A percentile compares a stretch with the other conserved stretches of the same genome.
phyloP scores from a whole-genome alignment of 2,888 invertebrate species.

The Drosophila prolongata region DNA sequence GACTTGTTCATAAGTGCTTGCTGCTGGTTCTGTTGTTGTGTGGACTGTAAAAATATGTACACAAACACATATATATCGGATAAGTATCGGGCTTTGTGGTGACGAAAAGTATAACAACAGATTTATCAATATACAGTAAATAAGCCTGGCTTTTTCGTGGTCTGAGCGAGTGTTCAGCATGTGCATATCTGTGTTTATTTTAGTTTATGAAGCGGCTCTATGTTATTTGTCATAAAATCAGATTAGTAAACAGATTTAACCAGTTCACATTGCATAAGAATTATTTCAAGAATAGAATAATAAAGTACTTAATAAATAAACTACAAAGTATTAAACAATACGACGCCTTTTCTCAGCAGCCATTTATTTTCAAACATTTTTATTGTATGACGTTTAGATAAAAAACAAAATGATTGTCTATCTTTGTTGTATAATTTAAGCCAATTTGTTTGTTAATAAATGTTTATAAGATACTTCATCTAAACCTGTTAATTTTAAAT shows the following conservation, averaged over 20 bases:
- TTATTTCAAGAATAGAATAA: not conserved
- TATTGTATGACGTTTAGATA: too few species aligned
- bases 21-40: conserved; percentile 83
- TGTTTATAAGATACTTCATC: not conserved
- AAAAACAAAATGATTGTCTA: not conserved
- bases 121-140: conserved; percentile 14
- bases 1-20: conserved; percentile 83
- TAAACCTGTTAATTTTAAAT: not conserved
- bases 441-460: too few species aligned
- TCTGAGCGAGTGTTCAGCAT: conserved; percentile 13
- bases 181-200: conserved; percentile 19
- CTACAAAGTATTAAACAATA: too few species aligned
- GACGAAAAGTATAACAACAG: conserved; percentile 26
- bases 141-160: conserved; percentile 14
- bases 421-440: not conserved
- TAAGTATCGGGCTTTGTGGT: conserved; percentile 34
- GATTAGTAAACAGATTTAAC: conserved; percentile 2
- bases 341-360: not conserved
- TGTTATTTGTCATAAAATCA: conserved; percentile 3
- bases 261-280: not conserved
- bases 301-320: too few species aligned
- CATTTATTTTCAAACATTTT: too few species aligned
- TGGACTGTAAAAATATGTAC: conserved; percentile 74
- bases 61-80: conserved; percentile 55
- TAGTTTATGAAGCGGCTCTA: conserved; percentile 3